Evolutionary conservation across 2,888 invertebrate species (phyloP), one percentile per base, ranked within the genome.

Genomic region (Lagria hirta): DNA sequence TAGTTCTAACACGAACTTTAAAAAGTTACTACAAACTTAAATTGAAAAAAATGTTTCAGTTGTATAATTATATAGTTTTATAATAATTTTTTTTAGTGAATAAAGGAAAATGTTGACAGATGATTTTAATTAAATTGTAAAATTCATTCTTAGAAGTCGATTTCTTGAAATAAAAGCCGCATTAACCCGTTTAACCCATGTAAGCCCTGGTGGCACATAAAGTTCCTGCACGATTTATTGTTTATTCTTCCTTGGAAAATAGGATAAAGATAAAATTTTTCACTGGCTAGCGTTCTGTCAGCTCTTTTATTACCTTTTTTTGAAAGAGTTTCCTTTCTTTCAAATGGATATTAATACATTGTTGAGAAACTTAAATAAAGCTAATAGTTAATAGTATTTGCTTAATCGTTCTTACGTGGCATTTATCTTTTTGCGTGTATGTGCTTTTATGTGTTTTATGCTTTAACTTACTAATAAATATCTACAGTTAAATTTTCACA

Each of bases 131-230:
- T 11, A 23, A 29, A 23, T 38, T 23, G 29, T 37, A 14, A 29
- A 37, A 29, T 22, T 37, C 27, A 28, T 30, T 16, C 30, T 29
- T 23, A 23, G 29, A 29, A 38, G 38, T 38, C 30, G 30, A 38
- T 38, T 29, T 38, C 38, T 38, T 38, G 22, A 38, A 30, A 30
- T 38, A 38, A 38, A 29, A 14, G 16, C 38, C 38, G 38, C 38
- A 38, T 38, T 38, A 38, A 38, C 29, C 38, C 38, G 38, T 38
- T 38, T 38, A 38, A 38, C 38, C 30, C 38, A 18, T 38, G 29
- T 38, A 38, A 38, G 20, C 38, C 38, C 38, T 30, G 29, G 38
- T 38, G 38, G 38, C 38, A 38, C 38, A 38, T 38, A 38, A 38
- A 38, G 15, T 38, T 29, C 21, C 30, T 38, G 29, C 23, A 38